Base-by-base conservation (phyloP, 2,888 invertebrate genomes). In the Incurvaria masculella region DNA sequence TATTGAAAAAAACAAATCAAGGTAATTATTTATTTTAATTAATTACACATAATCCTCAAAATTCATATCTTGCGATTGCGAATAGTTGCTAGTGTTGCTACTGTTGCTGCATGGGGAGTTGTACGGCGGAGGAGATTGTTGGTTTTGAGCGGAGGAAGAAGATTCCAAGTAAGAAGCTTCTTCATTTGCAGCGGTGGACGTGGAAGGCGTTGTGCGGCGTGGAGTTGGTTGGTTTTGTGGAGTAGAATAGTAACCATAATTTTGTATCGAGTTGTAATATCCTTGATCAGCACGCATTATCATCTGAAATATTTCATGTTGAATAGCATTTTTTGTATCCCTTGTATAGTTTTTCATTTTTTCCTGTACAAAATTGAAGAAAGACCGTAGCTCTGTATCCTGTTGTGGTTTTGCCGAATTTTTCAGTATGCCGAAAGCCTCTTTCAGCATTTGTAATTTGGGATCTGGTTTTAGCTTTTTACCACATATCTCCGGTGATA, bases 341-440 rank as follows among this genome's bases (percentile, higher is more conserved):
- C 44, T 48, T 42, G 48, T 21, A 44, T 48, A 48, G 44, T 45
- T 44, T 48, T 48, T 48, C 26, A 44, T 48, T 48, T 48, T 48
- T 48, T 48, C 48, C 41, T 48, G 48, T 48, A 48, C 44, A 23
- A 44, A 48, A 48, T 48, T 45, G 44, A 48, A 44, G 41, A 46
- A 46, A 41, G 23, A 46, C 41, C 19, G 42, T 47, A 46, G 46
- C 42, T 46, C 46, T 40, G 40, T 16, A 41, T 46, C 46, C 39
- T 23, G n/a, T 41, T 46, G 20, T 45, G 45, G 45, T 45, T 42
- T 47, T 44, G 43, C 47, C 44, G 18, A 18, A 5, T 18, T 44
- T 44, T 48, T 48, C 44, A 48, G 20, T 40, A 48, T 41, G 39
- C 44, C 45, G 44, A 48, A 48, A 44, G 48, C 44, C 27, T 48